phyloP scores from a whole-genome alignment of 2,797 vertebrate species.

The Lophius americanus region DNA sequence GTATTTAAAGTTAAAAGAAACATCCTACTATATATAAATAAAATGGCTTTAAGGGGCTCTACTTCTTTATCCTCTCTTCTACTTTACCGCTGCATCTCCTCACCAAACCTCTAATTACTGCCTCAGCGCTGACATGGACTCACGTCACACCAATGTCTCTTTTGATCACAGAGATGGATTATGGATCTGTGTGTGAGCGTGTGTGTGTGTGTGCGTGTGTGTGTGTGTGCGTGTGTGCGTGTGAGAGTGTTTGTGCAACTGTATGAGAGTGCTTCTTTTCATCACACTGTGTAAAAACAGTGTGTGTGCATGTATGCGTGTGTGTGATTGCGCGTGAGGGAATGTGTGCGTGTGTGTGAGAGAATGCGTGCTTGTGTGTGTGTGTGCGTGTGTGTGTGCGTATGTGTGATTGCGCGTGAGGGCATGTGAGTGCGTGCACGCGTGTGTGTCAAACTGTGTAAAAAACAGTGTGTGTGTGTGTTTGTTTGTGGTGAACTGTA shows the following conservation, averaged over 20 bases:
- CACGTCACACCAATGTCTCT: slow-evolving; percentile 62
- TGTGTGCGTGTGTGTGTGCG: background rate
- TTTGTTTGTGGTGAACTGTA: too few species aligned
- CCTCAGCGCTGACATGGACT: slow-evolving; percentile 62
- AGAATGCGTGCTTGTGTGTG: background rate
- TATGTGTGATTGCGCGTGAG: too few species aligned
- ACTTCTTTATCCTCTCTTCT: slow-evolving; percentile 14
- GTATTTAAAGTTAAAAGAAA: too few species aligned
- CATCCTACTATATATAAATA: too few species aligned
- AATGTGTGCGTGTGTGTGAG: background rate
- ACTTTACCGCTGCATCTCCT: slow-evolving; percentile 19
- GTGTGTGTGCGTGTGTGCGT: slow-evolving; percentile 2
- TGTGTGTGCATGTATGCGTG: too few species aligned
- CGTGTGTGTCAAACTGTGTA: too few species aligned
- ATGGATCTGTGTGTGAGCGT: background rate
- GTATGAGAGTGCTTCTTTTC: too few species aligned
- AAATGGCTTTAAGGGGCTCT: background rate
- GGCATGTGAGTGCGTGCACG: too few species aligned
- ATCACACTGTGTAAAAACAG: too few species aligned
- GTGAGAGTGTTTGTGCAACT: too few species aligned
- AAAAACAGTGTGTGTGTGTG: background rate
- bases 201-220: background rate
- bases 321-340: too few species aligned
- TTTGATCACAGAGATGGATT: slow-evolving; percentile 49
- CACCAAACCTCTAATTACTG: slow-evolving; percentile 67